A percentile compares a stretch with the other conserved stretches of the same genome.
phyloP scores from a whole-genome alignment of 2,797 vertebrate species.

The Peromyscus attwateri region DNA sequence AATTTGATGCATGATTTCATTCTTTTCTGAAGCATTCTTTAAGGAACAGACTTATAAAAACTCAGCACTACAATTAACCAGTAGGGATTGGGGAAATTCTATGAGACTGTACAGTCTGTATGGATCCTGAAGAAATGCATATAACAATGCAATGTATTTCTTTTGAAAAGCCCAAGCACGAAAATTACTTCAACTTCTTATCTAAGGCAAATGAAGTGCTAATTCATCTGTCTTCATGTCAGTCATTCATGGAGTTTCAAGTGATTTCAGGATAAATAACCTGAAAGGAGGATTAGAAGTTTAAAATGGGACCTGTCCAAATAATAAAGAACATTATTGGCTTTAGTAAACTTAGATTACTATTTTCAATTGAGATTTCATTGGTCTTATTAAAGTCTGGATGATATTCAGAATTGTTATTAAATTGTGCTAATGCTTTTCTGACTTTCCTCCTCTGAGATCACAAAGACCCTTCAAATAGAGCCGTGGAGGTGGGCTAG shows the following conservation, averaged over 20 bases:
- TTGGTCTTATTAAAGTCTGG: constrained; percentile 36
- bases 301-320: constrained; percentile 40
- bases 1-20: constrained; percentile 27
- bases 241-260: constrained; percentile 53
- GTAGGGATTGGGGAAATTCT: neutral
- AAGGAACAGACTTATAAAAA: constrained; percentile 65
- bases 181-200: constrained; percentile 57
- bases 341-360: constrained; percentile 42
- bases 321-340: constrained; percentile 32
- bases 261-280: constrained; percentile 60
- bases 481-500: neutral
- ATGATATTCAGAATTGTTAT: constrained; percentile 26
- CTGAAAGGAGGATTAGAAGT: constrained; percentile 47
- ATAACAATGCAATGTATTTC: constrained; percentile 57
- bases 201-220: constrained; percentile 60
- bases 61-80: constrained; percentile 9
- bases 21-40: constrained; percentile 56
- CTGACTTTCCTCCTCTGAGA: constrained; percentile 49
- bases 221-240: constrained; percentile 42
- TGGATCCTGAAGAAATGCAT: constrained; percentile 33
- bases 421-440: constrained; percentile 26
- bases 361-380: constrained; percentile 62
- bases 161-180: constrained; percentile 36
- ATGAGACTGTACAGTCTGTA: neutral
- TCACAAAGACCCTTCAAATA: constrained; percentile 19